Base-by-base conservation (phyloP, 2,113 vertebrate species). In the Etia nguti region DNA sequence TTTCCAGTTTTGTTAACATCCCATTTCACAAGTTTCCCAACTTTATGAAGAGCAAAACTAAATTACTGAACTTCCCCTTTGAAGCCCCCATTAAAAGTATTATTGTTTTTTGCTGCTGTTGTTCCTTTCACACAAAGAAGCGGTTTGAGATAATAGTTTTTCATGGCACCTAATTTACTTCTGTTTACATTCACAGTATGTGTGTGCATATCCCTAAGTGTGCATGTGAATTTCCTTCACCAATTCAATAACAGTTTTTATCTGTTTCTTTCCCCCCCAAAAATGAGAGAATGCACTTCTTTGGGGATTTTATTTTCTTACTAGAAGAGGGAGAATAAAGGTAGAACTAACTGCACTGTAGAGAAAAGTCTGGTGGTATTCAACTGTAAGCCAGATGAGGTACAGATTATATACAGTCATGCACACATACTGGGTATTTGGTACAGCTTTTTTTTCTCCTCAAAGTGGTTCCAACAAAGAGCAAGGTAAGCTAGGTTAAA, bases 401-500 rank as follows among this genome's bases (percentile, higher is more conserved):
- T 48, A 24, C 16, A 62, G 7, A 38, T 79, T 82, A 57, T 75
- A 43, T 29, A 80, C 22, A 85, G 20, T 38, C 57, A 79, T 56
- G 9, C 41, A n/a, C 57, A 84, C 46, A 73, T 22, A 18, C 54
- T 43, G n/a, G 29, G 11, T 36, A 31, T 60, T 48, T 48, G 36
- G 8, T 68, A 50, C 9, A 29, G 24, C 43, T 54, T 38, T 16
- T 73, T 46, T 83, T 70, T 31, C 48, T 31, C n/a, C 29, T 36
- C 34, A 48, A 83, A 75, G 82, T 80, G 54, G 9, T 80, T 81
- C 59, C 41, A 80, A 88, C 38, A 77, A 79, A 79, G 84, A 89
- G 73, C 62, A 68, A 87, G 87, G 88, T 89, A 85, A 85, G 82
- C 68, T 18, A 79, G 89, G 92, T 94, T 93, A 95, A 93, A 93